A percentile compares a stretch with the other conserved stretches of the same genome.
Evolutionary conservation across 2,888 invertebrate species (phyloP).

Genomic region (Steinernema hermaphroditum): DNA sequence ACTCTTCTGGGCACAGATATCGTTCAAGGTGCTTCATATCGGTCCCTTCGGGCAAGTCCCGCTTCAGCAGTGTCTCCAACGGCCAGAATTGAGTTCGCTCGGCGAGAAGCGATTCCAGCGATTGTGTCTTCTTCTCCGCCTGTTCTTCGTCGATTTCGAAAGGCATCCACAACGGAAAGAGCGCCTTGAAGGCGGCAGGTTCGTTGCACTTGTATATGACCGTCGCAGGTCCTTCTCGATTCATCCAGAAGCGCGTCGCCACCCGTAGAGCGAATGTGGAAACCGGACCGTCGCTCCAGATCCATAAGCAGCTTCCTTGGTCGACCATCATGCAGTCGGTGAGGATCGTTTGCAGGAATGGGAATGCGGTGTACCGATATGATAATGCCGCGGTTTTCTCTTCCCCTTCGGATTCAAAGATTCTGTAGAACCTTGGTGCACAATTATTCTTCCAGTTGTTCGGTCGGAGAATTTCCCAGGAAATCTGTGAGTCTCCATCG

Average conservation of each 20-base stretch:
- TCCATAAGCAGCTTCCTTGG: slow-evolving; percentile 53
- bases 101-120: slow-evolving; percentile 40
- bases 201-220: slow-evolving; percentile 52
- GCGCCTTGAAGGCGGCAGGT: slow-evolving; percentile 53
- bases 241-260: slow-evolving; percentile 45
- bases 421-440: slow-evolving; percentile 47
- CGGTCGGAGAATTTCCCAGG: slow-evolving; percentile 38
- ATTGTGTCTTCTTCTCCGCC: slow-evolving; percentile 10
- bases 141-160: slow-evolving; percentile 2
- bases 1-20: slow-evolving; percentile 54
- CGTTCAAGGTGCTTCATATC: slow-evolving; percentile 50
- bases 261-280: slow-evolving; percentile 50
- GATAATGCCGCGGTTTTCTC: slow-evolving; percentile 39
- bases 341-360: slow-evolving; percentile 45
- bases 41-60: slow-evolving; percentile 54
- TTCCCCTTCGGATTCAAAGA: slow-evolving; percentile 51
- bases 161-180: slow-evolving; percentile 51
- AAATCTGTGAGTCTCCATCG: slow-evolving; percentile 43
- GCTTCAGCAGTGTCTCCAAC: slow-evolving; percentile 44
- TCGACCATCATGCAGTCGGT: slow-evolving; percentile 52
- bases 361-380: slow-evolving; percentile 45
- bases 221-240: slow-evolving; percentile 38
- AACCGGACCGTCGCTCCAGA: slow-evolving; percentile 52
- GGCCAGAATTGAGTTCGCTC: slow-evolving; percentile 49
- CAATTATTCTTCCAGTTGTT: slow-evolving; percentile 34